These are phyloP conservation scores for Neopelma chrysocephalum DNA, from an alignment of 2,797 vertebrate genomes.

Conservation along the genomic window DNA sequence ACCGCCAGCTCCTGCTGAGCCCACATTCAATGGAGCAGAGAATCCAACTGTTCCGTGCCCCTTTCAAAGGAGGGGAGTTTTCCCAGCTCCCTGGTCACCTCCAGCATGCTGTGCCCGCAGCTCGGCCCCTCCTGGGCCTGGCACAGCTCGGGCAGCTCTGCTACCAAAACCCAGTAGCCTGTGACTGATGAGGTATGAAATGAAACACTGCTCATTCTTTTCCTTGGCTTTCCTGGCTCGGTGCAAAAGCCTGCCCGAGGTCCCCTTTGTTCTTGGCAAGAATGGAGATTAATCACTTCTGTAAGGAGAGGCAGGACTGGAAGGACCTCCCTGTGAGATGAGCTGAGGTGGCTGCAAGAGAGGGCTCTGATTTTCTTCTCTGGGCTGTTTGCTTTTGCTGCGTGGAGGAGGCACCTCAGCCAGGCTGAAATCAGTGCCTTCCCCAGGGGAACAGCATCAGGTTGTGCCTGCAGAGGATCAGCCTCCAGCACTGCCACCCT, in stretches of 20 bases:
- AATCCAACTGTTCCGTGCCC: background rate
- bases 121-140: background rate
- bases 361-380: background rate
- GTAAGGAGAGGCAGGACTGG: background rate
- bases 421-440: background rate
- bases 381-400: background rate
- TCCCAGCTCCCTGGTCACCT: background rate
- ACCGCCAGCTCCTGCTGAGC: background rate
- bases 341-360: background rate
- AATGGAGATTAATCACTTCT: background rate
- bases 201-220: background rate
- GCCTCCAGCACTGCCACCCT: background rate
- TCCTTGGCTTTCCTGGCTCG: background rate
- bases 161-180: background rate
- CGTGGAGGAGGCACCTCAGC: background rate
- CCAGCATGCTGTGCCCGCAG: background rate
- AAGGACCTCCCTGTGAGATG: background rate
- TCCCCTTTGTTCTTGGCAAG: background rate
- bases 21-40: slow-evolving; percentile 29
- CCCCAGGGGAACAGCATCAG: background rate
- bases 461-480: background rate
- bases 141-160: background rate
- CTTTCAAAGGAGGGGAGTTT: slow-evolving; percentile 3
- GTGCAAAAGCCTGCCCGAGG: background rate
- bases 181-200: background rate